phyloP scores from a whole-genome alignment of 2,797 vertebrate species.

The Sternotherus odoratus region DNA sequence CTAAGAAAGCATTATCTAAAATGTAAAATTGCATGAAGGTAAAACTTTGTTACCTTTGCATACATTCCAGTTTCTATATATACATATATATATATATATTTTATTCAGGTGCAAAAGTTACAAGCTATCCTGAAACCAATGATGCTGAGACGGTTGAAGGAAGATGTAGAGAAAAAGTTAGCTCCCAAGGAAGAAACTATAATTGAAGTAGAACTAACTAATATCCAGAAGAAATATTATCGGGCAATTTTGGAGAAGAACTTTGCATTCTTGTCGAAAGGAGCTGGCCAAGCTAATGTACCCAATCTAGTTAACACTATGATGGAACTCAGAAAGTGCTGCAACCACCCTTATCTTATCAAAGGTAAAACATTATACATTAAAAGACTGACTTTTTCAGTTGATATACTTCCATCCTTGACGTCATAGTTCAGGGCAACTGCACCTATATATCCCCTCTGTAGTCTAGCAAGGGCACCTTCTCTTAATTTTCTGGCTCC shows the following conservation, averaged over 20 bases:
- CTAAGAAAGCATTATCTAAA: too few species aligned
- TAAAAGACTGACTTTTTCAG: neutral
- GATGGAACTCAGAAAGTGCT: constrained; percentile 99
- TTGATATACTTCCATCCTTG: neutral
- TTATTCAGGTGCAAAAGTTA: constrained; percentile 94
- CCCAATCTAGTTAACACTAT: constrained; percentile 99
- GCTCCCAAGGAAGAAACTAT: constrained; percentile 99
- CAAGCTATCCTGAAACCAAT: constrained; percentile 98
- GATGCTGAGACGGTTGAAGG: constrained; percentile 97
- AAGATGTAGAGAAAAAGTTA: constrained; percentile 98
- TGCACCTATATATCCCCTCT: neutral
- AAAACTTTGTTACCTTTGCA: neutral
- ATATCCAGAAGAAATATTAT: constrained; percentile 99
- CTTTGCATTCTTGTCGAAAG: constrained; percentile 98
- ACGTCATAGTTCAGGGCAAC: neutral
- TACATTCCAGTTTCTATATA: neutral
- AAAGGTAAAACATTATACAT: constrained; percentile 83
- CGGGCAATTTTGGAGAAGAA: constrained; percentile 98
- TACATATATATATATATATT: neutral
- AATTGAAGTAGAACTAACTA: constrained; percentile 98
- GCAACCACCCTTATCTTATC: constrained; percentile 99
- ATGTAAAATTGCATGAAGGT: neutral
- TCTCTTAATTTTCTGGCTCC: neutral
- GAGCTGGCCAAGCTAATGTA: constrained; percentile 96
- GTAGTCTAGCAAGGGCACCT: neutral